Percentiles rank a stretch among this genome's conserved stretches.
phyloP scores from a whole-genome alignment of 1,140 invertebrate genomes.

The Habropoda laboriosa region DNA sequence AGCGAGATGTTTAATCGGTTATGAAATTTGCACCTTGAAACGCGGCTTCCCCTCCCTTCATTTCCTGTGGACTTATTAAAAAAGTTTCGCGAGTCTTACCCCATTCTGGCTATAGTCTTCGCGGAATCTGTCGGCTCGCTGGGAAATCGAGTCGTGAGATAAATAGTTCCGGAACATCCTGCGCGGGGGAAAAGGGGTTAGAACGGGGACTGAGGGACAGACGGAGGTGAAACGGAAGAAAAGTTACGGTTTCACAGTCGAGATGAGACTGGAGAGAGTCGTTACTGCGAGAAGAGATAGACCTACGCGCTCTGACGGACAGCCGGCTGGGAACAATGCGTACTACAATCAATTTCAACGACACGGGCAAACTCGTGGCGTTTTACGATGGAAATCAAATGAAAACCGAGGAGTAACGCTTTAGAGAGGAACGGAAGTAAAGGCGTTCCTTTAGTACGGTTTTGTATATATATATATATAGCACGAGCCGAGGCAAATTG shows the following conservation, averaged over 20 bases:
- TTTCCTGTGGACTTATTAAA: conserved; percentile 36
- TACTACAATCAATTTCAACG: background rate
- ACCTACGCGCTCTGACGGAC: background rate
- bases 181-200: too few relatives aligned
- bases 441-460: conserved; percentile 40
- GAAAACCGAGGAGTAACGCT: conserved; percentile 18
- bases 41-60: background rate
- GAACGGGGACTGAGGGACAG: background rate
- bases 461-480: too few relatives aligned
- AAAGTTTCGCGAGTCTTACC: conserved; percentile 20
- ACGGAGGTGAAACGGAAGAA: background rate
- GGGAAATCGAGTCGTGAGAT: background rate
- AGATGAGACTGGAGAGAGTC: background rate
- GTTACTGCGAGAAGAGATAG: background rate
- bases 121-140: background rate
- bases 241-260: background rate
- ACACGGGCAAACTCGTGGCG: background rate
- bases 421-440: conserved; percentile 11
- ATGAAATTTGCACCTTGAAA: conserved; percentile 37
- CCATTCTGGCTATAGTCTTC: too few relatives aligned
- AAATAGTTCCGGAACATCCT: background rate
- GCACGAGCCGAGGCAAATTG: conserved; percentile 30
- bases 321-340: background rate
- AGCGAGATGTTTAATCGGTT: conserved; percentile 46
- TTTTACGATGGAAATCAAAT: conserved; percentile 28